Evolutionary conservation across 2,113 vertebrate genomes (phyloP).

Genomic region (Misgurnus mizolepis): DNA sequence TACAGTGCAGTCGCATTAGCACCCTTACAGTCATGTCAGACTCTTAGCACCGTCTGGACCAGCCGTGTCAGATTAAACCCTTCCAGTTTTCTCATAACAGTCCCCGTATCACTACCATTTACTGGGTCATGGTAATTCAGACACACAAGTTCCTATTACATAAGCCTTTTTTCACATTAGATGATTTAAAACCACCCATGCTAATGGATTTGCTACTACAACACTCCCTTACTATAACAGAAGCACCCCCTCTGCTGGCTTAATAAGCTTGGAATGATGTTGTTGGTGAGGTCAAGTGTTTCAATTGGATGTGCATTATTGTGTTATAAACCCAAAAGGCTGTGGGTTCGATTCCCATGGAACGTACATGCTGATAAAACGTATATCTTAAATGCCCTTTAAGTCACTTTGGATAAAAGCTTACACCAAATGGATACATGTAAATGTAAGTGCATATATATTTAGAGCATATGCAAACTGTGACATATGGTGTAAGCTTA

Average conservation of each 20-base stretch:
- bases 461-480: too few relatives aligned
- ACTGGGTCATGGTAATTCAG: conserved; percentile 20
- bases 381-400: too few relatives aligned
- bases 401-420: too few relatives aligned
- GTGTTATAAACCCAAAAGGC: too few relatives aligned
- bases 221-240: not conserved
- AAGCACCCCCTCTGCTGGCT: conserved; percentile 40
- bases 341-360: too few relatives aligned
- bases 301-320: too few relatives aligned
- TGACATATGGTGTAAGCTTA: too few relatives aligned
- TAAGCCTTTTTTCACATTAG: not conserved
- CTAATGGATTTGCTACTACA: conserved; percentile 1
- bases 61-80: conserved; percentile 31
- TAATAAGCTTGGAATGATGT: not conserved
- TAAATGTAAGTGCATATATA: too few relatives aligned
- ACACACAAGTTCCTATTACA: conserved; percentile 30
- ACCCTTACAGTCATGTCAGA: conserved; percentile 13
- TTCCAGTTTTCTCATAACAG: conserved; percentile 27
- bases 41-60: conserved; percentile 35
- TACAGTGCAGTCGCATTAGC: conserved; percentile 11
- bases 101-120: conserved; percentile 16
- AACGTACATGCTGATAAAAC: too few relatives aligned
- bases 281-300: too few relatives aligned
- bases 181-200: not conserved
- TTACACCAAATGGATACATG: too few relatives aligned